Conservation (phyloP, 2,888 invertebrate species). For the Agrilus mali region DNA sequence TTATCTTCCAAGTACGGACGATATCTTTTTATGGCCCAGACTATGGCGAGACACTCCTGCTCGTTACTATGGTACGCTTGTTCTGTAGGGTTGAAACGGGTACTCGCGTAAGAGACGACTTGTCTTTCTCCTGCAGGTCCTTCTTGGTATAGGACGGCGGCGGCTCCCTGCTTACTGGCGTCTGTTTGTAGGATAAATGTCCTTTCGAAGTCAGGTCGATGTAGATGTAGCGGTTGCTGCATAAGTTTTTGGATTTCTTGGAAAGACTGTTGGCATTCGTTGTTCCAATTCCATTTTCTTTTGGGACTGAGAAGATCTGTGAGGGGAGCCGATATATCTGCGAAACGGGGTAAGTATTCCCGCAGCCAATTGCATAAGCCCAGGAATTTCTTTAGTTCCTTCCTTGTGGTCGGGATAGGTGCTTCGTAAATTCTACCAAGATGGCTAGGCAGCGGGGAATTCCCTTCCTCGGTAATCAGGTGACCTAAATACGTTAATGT, state of each 20-base stretch:
- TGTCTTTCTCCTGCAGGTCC: neutral
- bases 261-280: conserved; percentile 5
- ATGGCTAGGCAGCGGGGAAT: conserved; percentile 2
- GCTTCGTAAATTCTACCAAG: neutral
- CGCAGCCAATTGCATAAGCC: conserved; percentile 16
- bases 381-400: conserved; percentile 6
- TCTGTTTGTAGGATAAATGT: conserved; percentile 15
- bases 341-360: conserved; percentile 15
- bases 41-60: conserved; percentile 12
- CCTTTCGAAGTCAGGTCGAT: conserved; percentile 9
- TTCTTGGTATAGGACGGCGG: conserved; percentile 15
- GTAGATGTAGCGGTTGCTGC: conserved; percentile 5
- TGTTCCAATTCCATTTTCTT: conserved; percentile 8
- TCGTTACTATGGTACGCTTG: conserved; percentile 12
- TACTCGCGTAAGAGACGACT: conserved; percentile 13
- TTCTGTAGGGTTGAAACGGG: conserved; percentile 9
- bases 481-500: conserved; percentile 5
- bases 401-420: neutral
- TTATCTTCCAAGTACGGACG: neutral
- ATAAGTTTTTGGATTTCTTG: conserved; percentile 7
- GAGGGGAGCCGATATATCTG: conserved; percentile 12
- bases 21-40: conserved; percentile 14
- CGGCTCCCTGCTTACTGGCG: conserved; percentile 12
- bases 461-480: conserved; percentile 1
- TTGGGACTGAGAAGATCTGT: conserved; percentile 11